Evolutionary conservation across 2,113 vertebrate genomes (phyloP).

Genomic region (Eurypyga helias): DNA sequence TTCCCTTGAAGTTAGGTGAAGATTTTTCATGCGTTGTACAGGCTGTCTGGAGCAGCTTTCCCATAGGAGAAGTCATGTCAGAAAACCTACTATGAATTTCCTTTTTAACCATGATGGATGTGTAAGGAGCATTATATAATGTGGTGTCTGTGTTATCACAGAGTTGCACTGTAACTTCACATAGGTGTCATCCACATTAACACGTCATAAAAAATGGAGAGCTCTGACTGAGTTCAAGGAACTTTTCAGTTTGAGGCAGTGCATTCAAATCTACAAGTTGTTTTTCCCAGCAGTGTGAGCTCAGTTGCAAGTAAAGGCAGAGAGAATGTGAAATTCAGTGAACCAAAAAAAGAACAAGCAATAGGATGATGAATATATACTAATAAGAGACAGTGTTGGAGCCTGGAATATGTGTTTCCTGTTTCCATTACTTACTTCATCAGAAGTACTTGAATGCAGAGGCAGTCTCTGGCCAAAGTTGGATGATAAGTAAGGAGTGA

Average conservation of each 20-base stretch:
- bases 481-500: constrained; percentile 10
- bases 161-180: background rate
- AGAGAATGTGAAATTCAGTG: background rate
- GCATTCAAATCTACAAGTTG: background rate
- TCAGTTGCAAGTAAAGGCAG: background rate
- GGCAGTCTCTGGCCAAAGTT: constrained; percentile 8
- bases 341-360: constrained; percentile 19
- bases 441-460: constrained; percentile 22
- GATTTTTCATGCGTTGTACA: background rate
- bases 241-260: background rate
- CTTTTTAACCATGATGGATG: background rate
- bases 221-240: background rate
- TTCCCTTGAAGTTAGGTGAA: background rate
- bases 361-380: constrained; percentile 29
- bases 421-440: constrained; percentile 44
- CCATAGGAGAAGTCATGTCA: background rate
- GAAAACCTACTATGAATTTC: background rate
- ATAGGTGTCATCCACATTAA: background rate
- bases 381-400: constrained; percentile 24
- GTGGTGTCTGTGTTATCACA: background rate
- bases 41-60: background rate
- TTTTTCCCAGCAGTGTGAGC: background rate
- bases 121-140: background rate
- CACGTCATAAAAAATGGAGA: background rate
- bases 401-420: constrained; percentile 44